Evolutionary conservation across 2,113 vertebrate species (phyloP), one percentile per base, ranked within the genome.

Genomic region (Seriola rivoliana): DNA sequence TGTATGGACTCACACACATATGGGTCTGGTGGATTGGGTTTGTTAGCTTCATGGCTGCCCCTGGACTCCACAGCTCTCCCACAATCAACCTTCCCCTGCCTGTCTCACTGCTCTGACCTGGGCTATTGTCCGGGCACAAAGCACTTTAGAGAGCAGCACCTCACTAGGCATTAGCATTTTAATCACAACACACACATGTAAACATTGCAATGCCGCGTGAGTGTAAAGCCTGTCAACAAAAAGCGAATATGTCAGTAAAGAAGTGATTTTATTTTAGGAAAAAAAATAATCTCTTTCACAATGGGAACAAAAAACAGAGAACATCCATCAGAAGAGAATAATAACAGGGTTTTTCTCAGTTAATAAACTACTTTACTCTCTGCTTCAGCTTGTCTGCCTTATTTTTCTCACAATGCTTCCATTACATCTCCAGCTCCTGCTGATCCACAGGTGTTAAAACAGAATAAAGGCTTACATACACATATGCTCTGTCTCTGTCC

Each of bases 111-210:
- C 82, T 48, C 72, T 91, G 92, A 92, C 94, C 93, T 80, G 84
- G 62, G 63, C 89, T 87, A 93, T 94, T 94, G 92, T 93, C 86
- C 70, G n/a, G 68, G 52, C 71, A 91, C 90, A 93, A 93, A 93
- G 89, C 80, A 10, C 86, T 85, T 42, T 91, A 64, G 82, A 88
- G 90, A 88, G 87, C 74, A 12, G 73, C 78, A 73, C 40, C 86
- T 84, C 85, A 54, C 70, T 81, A 34, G 3, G 63, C 64, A 92
- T 94, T 93, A 82, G 88, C 92, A 93, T 93, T 91, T 91, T 93
- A 93, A 93, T 93, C 91, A 90, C 81, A 89, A 78, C 73, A 78
- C 69, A 34, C 63, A 78, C 1, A 59, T 8, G 11, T 78, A 88
- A 75, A 81, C 67, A 76, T 71, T 71, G 65, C 34, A 2, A 12